These are phyloP conservation scores for Oreotragus oreotragus DNA, from an alignment of 2,113 vertebrate genomes.

Conservation along the genomic window DNA sequence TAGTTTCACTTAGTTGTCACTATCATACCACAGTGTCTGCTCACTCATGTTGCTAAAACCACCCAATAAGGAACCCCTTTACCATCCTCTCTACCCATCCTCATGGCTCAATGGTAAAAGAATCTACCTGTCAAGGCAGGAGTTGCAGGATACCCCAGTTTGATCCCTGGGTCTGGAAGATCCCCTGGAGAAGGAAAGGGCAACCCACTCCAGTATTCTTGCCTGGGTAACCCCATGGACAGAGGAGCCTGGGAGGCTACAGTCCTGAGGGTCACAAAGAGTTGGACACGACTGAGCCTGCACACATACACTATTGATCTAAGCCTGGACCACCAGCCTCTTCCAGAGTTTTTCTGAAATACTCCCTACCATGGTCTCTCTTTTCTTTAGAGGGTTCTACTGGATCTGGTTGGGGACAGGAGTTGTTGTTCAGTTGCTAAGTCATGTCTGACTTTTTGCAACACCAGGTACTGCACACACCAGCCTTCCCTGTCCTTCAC, in stretches of 20 bases:
- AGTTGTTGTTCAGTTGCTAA: neutral
- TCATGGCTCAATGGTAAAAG: neutral
- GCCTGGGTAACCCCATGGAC: neutral
- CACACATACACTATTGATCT: accelerated
- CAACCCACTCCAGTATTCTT: neutral
- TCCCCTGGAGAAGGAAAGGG: neutral
- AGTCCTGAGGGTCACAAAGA: neutral
- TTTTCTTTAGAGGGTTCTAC: neutral
- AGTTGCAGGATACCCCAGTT: neutral
- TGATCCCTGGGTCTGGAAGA: neutral
- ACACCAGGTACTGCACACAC: neutral
- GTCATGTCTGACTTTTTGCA: neutral
- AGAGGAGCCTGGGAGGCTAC: neutral
- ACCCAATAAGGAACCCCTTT: neutral
- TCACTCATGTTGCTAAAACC: neutral
- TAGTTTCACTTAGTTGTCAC: neutral
- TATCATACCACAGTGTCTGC: neutral
- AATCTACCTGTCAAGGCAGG: neutral
- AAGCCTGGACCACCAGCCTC: neutral
- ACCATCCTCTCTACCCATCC: neutral
- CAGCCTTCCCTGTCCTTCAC: neutral
- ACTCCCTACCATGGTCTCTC: too few relatives aligned
- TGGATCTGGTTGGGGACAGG: neutral
- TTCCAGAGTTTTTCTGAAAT: neutral
- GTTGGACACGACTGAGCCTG: neutral